Base-by-base conservation (phyloP, 2,888 invertebrate genomes). In the Ctenicera cuprea region DNA sequence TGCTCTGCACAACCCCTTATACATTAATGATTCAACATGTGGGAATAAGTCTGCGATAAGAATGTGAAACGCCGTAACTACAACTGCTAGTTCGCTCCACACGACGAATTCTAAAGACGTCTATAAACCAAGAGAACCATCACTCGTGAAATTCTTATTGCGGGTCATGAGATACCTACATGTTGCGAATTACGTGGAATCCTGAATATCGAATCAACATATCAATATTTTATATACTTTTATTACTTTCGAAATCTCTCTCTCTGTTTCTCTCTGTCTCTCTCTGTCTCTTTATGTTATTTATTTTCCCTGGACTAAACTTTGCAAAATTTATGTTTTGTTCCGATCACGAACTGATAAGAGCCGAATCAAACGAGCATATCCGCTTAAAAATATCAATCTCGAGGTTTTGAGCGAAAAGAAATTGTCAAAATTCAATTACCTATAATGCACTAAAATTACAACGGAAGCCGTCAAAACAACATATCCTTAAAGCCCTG, bases 381-480 rank as follows among this genome's bases (percentile, higher is more conserved):
- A 64, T 68, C 65, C 50, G 63, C 61, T 59, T 70, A 48, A 14
- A 45, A 59, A 63, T 50, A 65, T 65, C 45, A 8, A 8, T 16
- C 16, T 33, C 45, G 62, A 26, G 43, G 18, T 59, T 59, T 62
- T 62, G 11, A 14, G 12, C 18, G 38, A 20, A 30, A 11, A 43
- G n/a, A 52, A 33, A 14, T 59, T 45, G 18, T 62, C 26, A 18
- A 38, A 38, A 43, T 20, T 45, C 41, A 62, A 50, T 52, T 63
- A 52, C 30, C 63, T 70, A n/a, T 54, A 70, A 62, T 48, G 69
- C 69, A 70, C 54, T 64, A 52, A 70, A 69, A 65, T 70, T 64
- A 70, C 73, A 75, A 79, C 77, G 74, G 76, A 80, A 79, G 78
- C 80, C 80, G 80, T 80, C 80, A 80, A 73, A 76, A 75, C 74